Conservation (phyloP, 2,797 vertebrate genomes). For the Rhincodon typus region DNA sequence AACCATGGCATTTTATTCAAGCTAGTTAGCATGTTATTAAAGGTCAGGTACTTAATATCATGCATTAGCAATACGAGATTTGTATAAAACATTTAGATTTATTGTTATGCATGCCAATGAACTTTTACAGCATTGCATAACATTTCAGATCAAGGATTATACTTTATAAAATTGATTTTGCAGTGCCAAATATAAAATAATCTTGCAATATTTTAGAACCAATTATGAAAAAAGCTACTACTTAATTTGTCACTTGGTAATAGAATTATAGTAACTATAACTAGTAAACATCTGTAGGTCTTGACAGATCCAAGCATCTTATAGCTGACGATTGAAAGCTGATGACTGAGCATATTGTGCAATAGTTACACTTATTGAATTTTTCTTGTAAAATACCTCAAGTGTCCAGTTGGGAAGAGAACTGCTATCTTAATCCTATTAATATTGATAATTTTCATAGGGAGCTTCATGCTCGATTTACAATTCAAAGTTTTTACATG, state of each 20-base stretch:
- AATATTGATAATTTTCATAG: neutral
- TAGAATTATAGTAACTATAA: neutral
- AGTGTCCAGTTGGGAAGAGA: neutral
- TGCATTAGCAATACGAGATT: neutral
- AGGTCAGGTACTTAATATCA: neutral
- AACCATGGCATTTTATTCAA: neutral
- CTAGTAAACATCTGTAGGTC: neutral
- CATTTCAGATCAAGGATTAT: neutral
- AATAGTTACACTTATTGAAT: neutral
- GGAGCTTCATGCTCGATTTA: neutral
- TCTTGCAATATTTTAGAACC: neutral
- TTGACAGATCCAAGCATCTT: neutral
- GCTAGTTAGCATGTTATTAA: neutral
- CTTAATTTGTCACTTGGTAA: neutral
- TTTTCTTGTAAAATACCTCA: neutral
- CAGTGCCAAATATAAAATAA: neutral
- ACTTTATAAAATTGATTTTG: neutral
- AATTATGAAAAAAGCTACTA: neutral
- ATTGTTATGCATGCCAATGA: neutral
- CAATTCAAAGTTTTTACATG: neutral
- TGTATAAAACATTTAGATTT: neutral
- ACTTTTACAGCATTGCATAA: neutral
- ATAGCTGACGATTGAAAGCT: neutral
- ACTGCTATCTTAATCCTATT: neutral
- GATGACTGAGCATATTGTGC: neutral